A percentile compares a stretch with the other conserved stretches of the same genome.
These are phyloP conservation scores for Parochlus steinenii DNA, from an alignment of 2,888 invertebrate species.

Conservation along the genomic window DNA sequence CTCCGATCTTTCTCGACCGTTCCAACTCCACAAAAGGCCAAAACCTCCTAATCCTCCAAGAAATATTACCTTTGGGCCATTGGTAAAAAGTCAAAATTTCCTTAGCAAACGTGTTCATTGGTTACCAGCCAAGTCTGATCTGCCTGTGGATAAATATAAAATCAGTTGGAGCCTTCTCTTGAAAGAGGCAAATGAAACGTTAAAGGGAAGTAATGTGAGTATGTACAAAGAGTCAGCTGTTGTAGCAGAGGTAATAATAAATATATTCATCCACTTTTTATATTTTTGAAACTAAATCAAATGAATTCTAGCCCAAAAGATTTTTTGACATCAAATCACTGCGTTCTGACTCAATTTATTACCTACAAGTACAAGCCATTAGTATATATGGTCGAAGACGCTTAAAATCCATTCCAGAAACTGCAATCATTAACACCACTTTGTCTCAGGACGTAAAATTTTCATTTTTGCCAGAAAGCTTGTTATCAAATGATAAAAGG, in stretches of 20 bases:
- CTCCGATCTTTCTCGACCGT: slow-evolving; percentile 46
- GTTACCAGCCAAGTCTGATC: slow-evolving; percentile 51
- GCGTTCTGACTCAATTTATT: slow-evolving; percentile 52
- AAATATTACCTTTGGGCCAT: slow-evolving; percentile 21
- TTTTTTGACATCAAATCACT: slow-evolving; percentile 47
- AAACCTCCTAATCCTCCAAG: slow-evolving; percentile 25
- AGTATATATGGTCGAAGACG: slow-evolving; percentile 49
- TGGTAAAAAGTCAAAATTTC: no score
- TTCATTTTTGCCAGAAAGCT: no score
- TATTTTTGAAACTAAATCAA: slow-evolving; percentile 20
- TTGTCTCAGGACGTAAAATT: no score
- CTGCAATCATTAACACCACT: slow-evolving; percentile 54
- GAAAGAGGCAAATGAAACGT: slow-evolving; percentile 31
- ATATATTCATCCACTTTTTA: no score
- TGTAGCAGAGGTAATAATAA: no score
- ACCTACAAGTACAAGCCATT: slow-evolving; percentile 62
- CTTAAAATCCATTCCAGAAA: slow-evolving; percentile 51
- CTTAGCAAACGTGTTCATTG: slow-evolving; percentile 48
- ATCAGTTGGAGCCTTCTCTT: slow-evolving; percentile 58
- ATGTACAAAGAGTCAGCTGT: no score
- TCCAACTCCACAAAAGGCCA: slow-evolving; percentile 42
- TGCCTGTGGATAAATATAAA: slow-evolving; percentile 53
- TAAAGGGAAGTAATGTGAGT: no score
- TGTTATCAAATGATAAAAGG: no score
- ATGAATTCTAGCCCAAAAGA: slow-evolving; percentile 36